Evolutionary conservation across 2,797 vertebrate genomes (phyloP), one percentile per base, ranked within the genome.

Genomic region (Hydrolagus colliei): DNA sequence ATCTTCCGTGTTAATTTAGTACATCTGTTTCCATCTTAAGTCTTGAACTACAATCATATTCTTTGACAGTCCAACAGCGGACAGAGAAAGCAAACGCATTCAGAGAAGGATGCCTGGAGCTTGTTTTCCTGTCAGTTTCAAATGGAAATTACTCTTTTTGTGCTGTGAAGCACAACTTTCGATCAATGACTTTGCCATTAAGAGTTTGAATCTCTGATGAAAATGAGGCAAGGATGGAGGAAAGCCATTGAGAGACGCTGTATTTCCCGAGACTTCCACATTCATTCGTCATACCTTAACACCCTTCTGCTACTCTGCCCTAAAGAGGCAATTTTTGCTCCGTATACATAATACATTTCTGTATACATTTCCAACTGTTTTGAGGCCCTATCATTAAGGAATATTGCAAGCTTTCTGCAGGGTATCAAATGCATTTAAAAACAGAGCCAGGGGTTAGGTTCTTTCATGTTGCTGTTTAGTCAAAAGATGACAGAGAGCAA

Each of bases 111-210:
- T 41, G 32, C 65, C 65, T 11, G 11, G 14, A n/a, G 79, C 27
- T 16, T n/a, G 68, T 71, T 71, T 84, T 16, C 65, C 65, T 84
- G 79, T 71, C 65, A 71, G 71, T 84, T 84, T 71, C n/a, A 20
- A 20, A 71, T 71, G 68, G 41, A 71, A 84, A 84, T 84, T 13
- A 32, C 16, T n/a, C 79, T 84, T 67, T 84, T 84, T 41, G 68
- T 84, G 32, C 79, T 68, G 4, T 35, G 79, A 32, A 7, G 65
- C 41, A 67, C 71, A 71, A 41, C 65, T n/a, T 71, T 41, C 41
- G 79, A 52, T 84, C 65, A 71, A 52, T n/a, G 65, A 52, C n/a
- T 84, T 35, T 35, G 32, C 65, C 79, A 71, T 10, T 84, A 71
- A 84, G 35, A 35, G 79, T 12, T 65, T 67, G 79, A 35, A 32